Evolutionary conservation across 1,140 invertebrate genomes (phyloP).

Genomic region (Sipha flava): DNA sequence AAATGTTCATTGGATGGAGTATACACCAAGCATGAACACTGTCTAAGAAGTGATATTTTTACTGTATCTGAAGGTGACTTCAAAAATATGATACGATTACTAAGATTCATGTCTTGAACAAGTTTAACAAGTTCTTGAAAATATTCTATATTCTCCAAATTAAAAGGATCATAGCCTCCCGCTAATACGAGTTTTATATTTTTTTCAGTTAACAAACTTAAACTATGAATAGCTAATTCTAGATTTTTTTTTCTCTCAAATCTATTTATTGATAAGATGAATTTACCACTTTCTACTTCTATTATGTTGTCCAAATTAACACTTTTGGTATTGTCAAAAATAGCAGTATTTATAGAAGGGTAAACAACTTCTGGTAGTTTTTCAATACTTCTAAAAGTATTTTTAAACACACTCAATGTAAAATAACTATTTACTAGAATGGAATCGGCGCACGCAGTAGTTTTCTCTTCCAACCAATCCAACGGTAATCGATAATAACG

Average conservation of each 20-base stretch:
- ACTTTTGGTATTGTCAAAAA: constrained; percentile 52
- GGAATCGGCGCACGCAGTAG: constrained; percentile 75
- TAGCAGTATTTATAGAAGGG: constrained; percentile 80
- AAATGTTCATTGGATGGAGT: constrained; percentile 97
- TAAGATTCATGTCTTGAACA: constrained; percentile 56
- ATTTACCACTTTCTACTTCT: constrained; percentile 42
- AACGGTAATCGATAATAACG: constrained; percentile 77
- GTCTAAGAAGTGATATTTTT: constrained; percentile 69
- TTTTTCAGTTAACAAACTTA: constrained; percentile 56
- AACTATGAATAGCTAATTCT: constrained; percentile 67
- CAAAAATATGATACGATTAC: constrained; percentile 70
- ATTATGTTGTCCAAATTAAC: not conserved
- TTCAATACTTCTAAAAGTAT: constrained; percentile 68
- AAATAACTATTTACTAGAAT: constrained; percentile 94
- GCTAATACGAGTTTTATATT: constrained; percentile 82
- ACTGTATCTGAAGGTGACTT: constrained; percentile 76
- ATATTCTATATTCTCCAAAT: constrained; percentile 83
- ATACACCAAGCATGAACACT: constrained; percentile 75
- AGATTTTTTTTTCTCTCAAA: constrained; percentile 97
- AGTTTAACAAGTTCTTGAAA: constrained; percentile 66
- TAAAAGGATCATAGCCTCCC: constrained; percentile 89
- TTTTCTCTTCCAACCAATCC: constrained; percentile 84
- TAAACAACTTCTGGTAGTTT: constrained; percentile 75
- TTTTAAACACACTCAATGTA: constrained; percentile 70
- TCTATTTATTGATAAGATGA: constrained; percentile 88